Percentiles rank a stretch among this genome's conserved stretches.
Evolutionary conservation across 2,888 invertebrate genomes (phyloP).

Genomic region (Actias luna): DNA sequence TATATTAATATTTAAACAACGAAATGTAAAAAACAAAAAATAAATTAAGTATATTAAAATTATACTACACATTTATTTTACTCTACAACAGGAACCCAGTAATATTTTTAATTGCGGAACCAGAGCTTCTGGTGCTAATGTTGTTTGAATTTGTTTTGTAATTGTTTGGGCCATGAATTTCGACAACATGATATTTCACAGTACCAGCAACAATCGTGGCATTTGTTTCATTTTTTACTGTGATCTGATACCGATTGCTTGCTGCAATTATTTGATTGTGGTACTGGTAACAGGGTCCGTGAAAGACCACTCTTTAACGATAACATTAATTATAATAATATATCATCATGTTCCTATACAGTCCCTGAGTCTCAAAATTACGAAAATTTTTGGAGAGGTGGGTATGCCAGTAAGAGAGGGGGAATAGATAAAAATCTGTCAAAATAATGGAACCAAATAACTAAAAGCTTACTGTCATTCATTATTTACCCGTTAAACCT

Average conservation of each 20-base stretch:
- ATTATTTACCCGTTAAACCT: neutral
- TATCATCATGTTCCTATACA: too few relatives aligned
- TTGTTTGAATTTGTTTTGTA: too few relatives aligned
- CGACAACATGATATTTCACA: neutral
- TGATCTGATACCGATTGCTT: neutral
- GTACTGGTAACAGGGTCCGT: too few relatives aligned
- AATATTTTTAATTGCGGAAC: neutral
- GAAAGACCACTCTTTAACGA: neutral
- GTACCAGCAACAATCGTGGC: neutral
- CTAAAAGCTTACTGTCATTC: neutral
- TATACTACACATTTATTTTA: neutral
- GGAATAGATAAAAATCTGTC: neutral
- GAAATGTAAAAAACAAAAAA: too few relatives aligned
- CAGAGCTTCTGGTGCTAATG: too few relatives aligned
- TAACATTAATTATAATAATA: conserved; percentile 15
- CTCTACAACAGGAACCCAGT: neutral
- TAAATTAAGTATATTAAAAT: too few relatives aligned
- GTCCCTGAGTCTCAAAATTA: neutral
- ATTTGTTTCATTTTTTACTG: neutral
- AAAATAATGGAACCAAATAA: neutral
- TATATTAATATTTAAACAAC: too few relatives aligned
- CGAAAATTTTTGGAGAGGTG: neutral
- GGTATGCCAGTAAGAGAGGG: neutral
- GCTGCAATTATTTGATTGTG: neutral
- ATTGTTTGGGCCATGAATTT: too few relatives aligned